phyloP scores from a whole-genome alignment of 2,888 invertebrate genomes.

The Bombylius discolor region DNA sequence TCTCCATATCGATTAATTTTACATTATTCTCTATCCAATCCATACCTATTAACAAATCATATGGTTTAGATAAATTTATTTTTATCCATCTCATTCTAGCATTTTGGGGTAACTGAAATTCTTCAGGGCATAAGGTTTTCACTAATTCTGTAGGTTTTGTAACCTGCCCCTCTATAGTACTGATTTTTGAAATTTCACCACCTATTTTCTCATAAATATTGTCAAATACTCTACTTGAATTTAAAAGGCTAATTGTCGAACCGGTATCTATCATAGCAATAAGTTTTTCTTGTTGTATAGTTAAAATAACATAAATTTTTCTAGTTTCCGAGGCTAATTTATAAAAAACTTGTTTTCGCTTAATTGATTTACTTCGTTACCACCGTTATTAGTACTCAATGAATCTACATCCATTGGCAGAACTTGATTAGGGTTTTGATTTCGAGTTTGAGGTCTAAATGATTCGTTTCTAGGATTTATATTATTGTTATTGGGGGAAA shows the following conservation, averaged over 20 bases:
- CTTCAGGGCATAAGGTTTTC: constrained; percentile 11
- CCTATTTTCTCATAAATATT: not conserved
- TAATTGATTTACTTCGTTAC: too few species aligned
- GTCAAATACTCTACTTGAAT: not conserved
- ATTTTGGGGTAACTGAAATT: constrained; percentile 8
- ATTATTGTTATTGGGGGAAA: not conserved
- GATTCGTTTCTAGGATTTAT: too few species aligned
- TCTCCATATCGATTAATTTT: not conserved
- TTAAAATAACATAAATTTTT: constrained; percentile 1
- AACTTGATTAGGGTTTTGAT: not conserved
- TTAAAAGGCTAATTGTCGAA: constrained; percentile 3
- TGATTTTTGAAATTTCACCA: not conserved
- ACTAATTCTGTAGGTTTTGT: constrained; percentile 6
- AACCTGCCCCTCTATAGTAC: not conserved
- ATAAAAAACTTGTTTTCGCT: too few species aligned
- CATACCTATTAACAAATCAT: constrained; percentile 7
- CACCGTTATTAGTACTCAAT: too few species aligned
- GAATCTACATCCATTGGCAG: too few species aligned
- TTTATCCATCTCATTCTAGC: constrained; percentile 7
- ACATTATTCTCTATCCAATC: constrained; percentile 7
- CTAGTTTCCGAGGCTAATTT: too few species aligned
- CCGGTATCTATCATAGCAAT: constrained; percentile 2
- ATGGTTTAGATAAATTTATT: constrained; percentile 7
- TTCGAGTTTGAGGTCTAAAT: too few species aligned
- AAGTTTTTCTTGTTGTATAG: not conserved